Evolutionary conservation across 2,888 invertebrate species (phyloP).

Genomic region (Encarsia formosa): DNA sequence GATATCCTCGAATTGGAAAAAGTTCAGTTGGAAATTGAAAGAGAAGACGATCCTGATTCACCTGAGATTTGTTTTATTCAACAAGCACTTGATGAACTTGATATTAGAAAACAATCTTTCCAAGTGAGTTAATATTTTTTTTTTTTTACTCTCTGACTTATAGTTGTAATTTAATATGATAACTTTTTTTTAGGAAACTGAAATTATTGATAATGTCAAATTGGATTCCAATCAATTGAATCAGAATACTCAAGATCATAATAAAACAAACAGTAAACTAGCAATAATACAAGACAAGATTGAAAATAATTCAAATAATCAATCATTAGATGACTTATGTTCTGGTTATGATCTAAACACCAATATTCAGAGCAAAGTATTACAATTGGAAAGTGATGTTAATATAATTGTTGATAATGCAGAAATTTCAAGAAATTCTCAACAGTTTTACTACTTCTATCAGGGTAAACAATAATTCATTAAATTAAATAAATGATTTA

Average conservation of each 20-base stretch:
- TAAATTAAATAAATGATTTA: neutral
- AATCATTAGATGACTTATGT: neutral
- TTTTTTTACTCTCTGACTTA: too few species aligned
- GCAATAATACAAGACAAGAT: neutral
- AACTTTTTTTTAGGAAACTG: neutral
- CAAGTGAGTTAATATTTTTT: constrained; percentile 8
- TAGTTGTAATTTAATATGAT: too few species aligned
- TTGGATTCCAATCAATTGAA: neutral
- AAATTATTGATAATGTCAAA: neutral
- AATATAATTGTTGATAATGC: neutral
- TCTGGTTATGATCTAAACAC: neutral
- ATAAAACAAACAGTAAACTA: neutral
- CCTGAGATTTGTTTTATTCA: constrained; percentile 84
- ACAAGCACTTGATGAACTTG: constrained; percentile 71
- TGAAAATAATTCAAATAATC: neutral
- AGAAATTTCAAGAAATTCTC: constrained; percentile 32
- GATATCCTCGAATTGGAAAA: constrained; percentile 73
- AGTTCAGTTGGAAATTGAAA: constrained; percentile 54
- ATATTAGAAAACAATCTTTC: constrained; percentile 49
- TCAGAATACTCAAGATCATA: neutral
- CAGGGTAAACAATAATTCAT: constrained; percentile 61
- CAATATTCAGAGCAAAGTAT: neutral
- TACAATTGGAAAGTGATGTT: too few species aligned
- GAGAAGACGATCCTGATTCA: constrained; percentile 64
- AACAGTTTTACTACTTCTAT: constrained; percentile 74